A percentile compares a stretch with the other conserved stretches of the same genome.
Conservation (phyloP, 2,797 vertebrate species). For the Anguilla megastoma region DNA sequence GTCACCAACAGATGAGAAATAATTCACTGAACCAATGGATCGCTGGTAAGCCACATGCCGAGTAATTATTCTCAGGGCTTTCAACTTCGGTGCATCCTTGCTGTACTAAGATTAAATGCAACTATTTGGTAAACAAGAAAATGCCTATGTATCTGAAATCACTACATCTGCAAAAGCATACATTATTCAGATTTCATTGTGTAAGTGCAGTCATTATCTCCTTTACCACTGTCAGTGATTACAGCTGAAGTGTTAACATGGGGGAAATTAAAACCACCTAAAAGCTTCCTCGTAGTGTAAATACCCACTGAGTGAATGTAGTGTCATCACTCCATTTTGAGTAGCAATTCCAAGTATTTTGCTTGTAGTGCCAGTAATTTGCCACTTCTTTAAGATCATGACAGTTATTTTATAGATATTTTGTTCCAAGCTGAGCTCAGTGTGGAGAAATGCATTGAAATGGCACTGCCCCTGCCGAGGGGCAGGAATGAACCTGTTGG, state of each 20-base stretch:
- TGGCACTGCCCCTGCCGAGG: not conserved
- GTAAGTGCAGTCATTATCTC: not conserved
- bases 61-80: slow-evolving; percentile 10
- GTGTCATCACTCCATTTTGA: not conserved
- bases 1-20: slow-evolving; percentile 15
- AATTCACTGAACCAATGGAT: slow-evolving; percentile 22
- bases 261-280: not conserved
- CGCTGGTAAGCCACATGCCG: not conserved
- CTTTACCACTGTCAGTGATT: slow-evolving; percentile 4
- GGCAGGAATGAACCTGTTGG: not conserved
- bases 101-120: not conserved
- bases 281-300: not conserved
- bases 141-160: not conserved
- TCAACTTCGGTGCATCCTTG: slow-evolving; percentile 6
- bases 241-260: not conserved
- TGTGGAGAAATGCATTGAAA: not conserved
- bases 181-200: slow-evolving; percentile 19
- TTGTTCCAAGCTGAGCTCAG: not conserved
- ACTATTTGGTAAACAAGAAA: slow-evolving; percentile 12
- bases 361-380: not conserved
- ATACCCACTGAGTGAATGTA: not conserved
- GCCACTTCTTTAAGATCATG: too few relatives aligned
- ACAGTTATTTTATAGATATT: too few relatives aligned
- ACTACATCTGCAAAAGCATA: not conserved
- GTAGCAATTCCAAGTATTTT: not conserved